Percentiles rank a stretch among this genome's conserved stretches.
phyloP scores from a whole-genome alignment of 2,888 invertebrate species.

The Balanococcus diminutus region DNA sequence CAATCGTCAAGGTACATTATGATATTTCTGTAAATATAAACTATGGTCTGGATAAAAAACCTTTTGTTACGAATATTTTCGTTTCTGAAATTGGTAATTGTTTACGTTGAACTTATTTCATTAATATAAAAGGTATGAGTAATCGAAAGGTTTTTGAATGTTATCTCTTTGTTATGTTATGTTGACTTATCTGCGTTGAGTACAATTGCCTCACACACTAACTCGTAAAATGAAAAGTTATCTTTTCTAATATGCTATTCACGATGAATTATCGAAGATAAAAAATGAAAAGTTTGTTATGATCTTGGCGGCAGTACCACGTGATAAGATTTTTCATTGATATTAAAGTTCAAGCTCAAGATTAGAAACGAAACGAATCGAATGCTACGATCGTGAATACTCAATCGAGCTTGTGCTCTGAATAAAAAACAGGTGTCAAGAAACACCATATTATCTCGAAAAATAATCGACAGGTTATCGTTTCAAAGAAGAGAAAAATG shows the following conservation, averaged over 20 bases:
- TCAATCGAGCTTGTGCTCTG: not conserved
- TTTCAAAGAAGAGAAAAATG: not conserved
- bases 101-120: not conserved
- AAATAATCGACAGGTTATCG: not conserved
- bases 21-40: not conserved
- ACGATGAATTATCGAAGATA: not conserved
- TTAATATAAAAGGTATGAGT: not conserved
- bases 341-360: not conserved
- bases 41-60: not conserved
- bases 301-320: not conserved
- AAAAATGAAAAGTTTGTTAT: not conserved
- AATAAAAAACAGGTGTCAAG: not conserved
- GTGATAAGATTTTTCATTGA: not conserved
- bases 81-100: not conserved
- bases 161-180: conserved; percentile 36
- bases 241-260: not conserved
- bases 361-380: not conserved
- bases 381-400: not conserved
- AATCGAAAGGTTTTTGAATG: not conserved
- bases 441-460: not conserved
- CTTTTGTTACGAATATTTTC: not conserved
- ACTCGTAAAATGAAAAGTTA: not conserved
- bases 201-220: too few species aligned
- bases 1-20: not conserved
- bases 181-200: not conserved